These are phyloP conservation scores for Sitta europaea DNA, from an alignment of 2,113 vertebrate species.

Conservation along the genomic window DNA sequence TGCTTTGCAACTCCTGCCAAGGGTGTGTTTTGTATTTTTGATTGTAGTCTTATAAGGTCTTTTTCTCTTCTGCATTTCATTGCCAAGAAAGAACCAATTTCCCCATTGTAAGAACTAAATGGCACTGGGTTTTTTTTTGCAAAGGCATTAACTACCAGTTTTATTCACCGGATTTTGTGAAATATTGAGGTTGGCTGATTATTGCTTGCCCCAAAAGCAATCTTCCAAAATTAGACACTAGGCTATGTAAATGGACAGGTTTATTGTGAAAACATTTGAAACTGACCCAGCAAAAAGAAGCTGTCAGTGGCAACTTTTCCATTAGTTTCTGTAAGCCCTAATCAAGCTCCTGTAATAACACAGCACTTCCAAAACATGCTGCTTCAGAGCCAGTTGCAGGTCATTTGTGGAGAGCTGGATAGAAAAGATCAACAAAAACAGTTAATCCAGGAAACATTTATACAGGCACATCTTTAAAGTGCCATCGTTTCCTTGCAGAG, in stretches of 20 bases:
- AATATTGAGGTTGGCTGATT: slow-evolving; percentile 14
- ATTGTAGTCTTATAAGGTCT: slow-evolving; percentile 1
- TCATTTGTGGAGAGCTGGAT: neutral
- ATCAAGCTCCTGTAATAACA: neutral
- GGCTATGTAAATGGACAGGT: neutral
- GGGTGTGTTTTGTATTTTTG: slow-evolving; percentile 30
- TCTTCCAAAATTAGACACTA: neutral
- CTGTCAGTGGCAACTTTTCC: neutral
- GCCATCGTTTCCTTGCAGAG: neutral
- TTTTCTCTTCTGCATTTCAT: neutral
- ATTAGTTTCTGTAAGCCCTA: neutral
- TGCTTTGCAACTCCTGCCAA: neutral
- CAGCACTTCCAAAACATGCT: neutral
- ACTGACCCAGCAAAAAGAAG: neutral
- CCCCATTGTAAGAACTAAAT: neutral
- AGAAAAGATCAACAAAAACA: neutral
- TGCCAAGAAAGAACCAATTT: slow-evolving; percentile 4
- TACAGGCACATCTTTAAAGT: neutral
- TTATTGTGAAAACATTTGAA: neutral
- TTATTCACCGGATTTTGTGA: neutral
- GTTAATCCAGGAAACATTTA: neutral
- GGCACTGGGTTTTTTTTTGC: neutral
- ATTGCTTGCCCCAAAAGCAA: neutral
- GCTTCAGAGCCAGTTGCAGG: neutral
- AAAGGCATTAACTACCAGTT: neutral